phyloP scores from a whole-genome alignment of 2,888 invertebrate species.

The Cordilura impudica region DNA sequence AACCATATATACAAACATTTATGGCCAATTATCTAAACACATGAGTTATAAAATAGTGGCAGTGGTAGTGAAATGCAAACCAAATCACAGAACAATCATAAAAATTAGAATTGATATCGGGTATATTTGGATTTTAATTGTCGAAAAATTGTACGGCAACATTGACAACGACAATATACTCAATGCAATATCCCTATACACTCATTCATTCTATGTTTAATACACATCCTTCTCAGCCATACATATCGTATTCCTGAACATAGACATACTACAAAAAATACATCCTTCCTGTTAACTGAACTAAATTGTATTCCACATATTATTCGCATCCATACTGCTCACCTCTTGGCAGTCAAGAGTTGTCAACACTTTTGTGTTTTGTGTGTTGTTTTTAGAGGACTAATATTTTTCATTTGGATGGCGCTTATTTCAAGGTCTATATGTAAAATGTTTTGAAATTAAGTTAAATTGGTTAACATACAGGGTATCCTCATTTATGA shows the following conservation, averaged over 20 bases:
- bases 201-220: background rate
- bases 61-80: constrained; percentile 52
- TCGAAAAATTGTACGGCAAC: constrained; percentile 59
- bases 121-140: constrained; percentile 68
- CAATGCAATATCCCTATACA: constrained; percentile 35
- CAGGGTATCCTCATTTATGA: too few relatives aligned
- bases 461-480: too few relatives aligned
- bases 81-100: constrained; percentile 68
- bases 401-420: too few relatives aligned
- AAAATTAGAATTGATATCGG: constrained; percentile 68
- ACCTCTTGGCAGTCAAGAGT: constrained; percentile 51
- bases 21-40: background rate
- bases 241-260: constrained; percentile 34
- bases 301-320: constrained; percentile 21
- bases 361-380: constrained; percentile 58
- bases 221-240: constrained; percentile 36
- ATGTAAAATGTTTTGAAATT: too few relatives aligned
- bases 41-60: constrained; percentile 24
- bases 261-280: constrained; percentile 27
- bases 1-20: background rate
- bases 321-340: constrained; percentile 3
- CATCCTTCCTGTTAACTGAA: constrained; percentile 43
- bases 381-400: constrained; percentile 8
- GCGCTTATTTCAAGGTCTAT: too few relatives aligned
- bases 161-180: constrained; percentile 7